Conservation (phyloP, 1,140 invertebrate species). For the Trichonephila inaurata region DNA sequence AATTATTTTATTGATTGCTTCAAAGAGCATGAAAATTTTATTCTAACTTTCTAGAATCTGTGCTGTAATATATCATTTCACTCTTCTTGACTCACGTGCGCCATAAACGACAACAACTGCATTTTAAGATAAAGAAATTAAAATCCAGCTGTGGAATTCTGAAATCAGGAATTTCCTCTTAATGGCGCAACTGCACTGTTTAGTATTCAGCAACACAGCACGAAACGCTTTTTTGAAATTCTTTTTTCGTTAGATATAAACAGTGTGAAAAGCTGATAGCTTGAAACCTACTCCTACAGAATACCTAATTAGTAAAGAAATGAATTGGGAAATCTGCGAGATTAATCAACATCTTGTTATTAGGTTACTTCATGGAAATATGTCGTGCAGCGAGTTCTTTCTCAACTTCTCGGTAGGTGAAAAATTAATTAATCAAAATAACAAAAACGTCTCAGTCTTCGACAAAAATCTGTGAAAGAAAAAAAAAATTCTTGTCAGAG, state of each 20-base stretch:
- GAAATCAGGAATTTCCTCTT: neutral
- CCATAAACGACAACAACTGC: neutral
- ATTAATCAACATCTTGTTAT: slow-evolving; percentile 6
- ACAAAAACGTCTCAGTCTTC: neutral
- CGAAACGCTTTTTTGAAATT: neutral
- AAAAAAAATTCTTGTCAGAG: neutral
- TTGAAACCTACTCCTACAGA: neutral
- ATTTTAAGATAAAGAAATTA: neutral
- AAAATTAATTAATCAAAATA: slow-evolving; percentile 25
- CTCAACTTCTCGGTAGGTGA: slow-evolving; percentile 2
- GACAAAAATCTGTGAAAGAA: neutral
- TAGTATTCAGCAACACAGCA: neutral
- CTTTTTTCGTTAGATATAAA: neutral
- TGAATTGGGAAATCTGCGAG: neutral
- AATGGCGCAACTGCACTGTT: neutral
- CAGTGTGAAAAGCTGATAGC: neutral
- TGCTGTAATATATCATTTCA: neutral
- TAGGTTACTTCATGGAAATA: neutral
- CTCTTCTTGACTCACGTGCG: neutral
- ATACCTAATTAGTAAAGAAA: neutral
- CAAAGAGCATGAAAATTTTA: no score
- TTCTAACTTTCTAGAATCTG: no score
- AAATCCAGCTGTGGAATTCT: neutral
- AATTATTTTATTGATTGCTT: no score
- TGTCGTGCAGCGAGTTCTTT: neutral